phyloP scores from a whole-genome alignment of 1,140 invertebrate genomes.

The Harpegnathos saltator region DNA sequence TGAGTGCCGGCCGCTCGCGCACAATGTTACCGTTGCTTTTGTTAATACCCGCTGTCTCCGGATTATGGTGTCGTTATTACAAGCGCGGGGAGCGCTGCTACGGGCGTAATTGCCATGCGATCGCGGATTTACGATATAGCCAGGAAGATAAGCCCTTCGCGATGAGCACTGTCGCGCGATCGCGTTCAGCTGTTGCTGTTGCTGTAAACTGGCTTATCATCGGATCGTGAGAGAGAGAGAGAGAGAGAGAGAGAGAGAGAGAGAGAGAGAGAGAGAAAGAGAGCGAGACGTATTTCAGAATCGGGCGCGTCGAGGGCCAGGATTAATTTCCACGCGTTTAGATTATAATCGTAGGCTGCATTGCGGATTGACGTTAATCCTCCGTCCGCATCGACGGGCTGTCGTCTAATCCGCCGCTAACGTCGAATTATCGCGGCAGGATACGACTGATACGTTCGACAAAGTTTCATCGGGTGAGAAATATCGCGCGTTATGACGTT shows the following conservation, averaged over 20 bases:
- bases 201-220: constrained; percentile 31
- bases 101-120: constrained; percentile 3
- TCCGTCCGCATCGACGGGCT: not conserved
- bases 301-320: not conserved
- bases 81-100: not conserved
- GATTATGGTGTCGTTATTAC: constrained; percentile 6
- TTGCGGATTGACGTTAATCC: not conserved
- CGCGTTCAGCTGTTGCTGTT: not conserved
- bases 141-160: constrained; percentile 16
- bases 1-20: not conserved
- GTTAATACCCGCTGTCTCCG: constrained; percentile 43
- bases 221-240: not conserved
- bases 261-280: not conserved
- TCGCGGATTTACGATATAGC: constrained; percentile 29
- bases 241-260: not conserved
- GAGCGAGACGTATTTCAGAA: constrained; percentile 7
- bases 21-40: constrained; percentile 61
- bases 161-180: constrained; percentile 2
- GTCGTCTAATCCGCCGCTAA: constrained; percentile 13
- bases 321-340: constrained; percentile 33
- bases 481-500: too few relatives aligned
- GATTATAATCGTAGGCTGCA: too few relatives aligned
- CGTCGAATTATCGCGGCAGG: not conserved
- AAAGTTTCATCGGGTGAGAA: too few relatives aligned
- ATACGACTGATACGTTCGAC: too few relatives aligned